Evolutionary conservation across 2,888 invertebrate species (phyloP).

Genomic region (Mesodorylaimus sp.): DNA sequence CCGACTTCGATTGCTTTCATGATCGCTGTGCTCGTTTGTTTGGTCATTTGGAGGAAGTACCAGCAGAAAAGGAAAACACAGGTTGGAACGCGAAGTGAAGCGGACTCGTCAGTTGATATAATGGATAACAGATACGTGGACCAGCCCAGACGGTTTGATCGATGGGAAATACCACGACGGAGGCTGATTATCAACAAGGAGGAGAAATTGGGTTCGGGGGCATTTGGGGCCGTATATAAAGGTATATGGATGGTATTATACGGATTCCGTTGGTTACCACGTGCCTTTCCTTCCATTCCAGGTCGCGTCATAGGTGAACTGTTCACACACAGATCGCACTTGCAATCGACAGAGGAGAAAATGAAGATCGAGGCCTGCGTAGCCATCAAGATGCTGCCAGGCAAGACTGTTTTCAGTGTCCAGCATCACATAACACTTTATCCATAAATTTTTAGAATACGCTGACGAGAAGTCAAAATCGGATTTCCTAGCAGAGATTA

Average conservation of each 20-base stretch:
- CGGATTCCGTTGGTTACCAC: too few relatives aligned
- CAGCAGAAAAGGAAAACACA: too few relatives aligned
- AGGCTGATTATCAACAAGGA: not conserved
- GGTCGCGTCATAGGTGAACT: too few relatives aligned
- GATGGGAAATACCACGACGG: not conserved
- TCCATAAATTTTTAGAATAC: constrained; percentile 17
- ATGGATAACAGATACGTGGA: not conserved
- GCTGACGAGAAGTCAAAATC: constrained; percentile 25
- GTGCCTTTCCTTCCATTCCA: too few relatives aligned
- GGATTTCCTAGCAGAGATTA: constrained; percentile 58
- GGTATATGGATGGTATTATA: too few relatives aligned
- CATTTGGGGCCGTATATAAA: constrained; percentile 4
- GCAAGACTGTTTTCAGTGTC: not conserved
- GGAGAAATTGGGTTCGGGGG: constrained; percentile 4
- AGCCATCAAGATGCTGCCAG: constrained; percentile 3
- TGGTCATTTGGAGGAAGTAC: too few relatives aligned
- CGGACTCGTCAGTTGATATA: too few relatives aligned
- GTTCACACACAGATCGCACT: too few relatives aligned
- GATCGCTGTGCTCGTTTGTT: too few relatives aligned
- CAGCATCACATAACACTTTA: not conserved
- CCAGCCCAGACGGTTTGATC: not conserved
- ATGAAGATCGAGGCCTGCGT: constrained; percentile 1
- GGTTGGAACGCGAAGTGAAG: too few relatives aligned
- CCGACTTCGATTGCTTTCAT: too few relatives aligned
- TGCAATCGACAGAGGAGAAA: not conserved